Evolutionary conservation across 2,888 invertebrate genomes (phyloP), one percentile per base, ranked within the genome.

Genomic region (Cynaeus angustus): DNA sequence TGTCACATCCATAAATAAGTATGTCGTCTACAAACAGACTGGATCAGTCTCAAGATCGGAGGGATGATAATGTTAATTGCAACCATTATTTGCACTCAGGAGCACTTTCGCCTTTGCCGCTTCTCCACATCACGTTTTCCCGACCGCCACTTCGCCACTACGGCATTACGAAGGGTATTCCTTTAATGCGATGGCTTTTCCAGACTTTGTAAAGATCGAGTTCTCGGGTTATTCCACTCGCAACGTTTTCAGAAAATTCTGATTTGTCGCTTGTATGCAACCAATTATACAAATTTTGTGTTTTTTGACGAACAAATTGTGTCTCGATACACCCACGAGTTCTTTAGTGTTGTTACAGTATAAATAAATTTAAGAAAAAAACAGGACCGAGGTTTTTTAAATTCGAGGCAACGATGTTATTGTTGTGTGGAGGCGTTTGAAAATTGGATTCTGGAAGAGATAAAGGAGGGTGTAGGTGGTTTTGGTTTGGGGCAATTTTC

Each of bases 41-140:
- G 38, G 38, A 55, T 55, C 55, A 38, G 55, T 37, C 21, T 55
- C 3, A 37, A 55, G 55, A 43, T 58, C 28, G 56, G 12, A 28
- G 41, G 28, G 28, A 43, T 58, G 56, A 58, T 58, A 43, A 58
- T 58, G 43, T 58, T 58, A 58, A 58, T 58, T 58, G 43, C 26
- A 58, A 26, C 43, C 56, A 58, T 58, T 58, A 58, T 58, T 58
- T 58, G 43, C 56, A 43, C 43, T 58, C 26, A 41, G 33, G 26
- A 55, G 16, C 55, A 41, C 41, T 55, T 55, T 38, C 37, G 50
- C 16, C 30, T 50, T 10, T 12, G 26, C 12, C 50, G 50, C 28
- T 28, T 50, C 50, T 10, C 26, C 26, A 48, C 26, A 50, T 50
- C 30, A 50, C 50, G 50, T 50, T 50, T 28, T 50, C 50, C 9